Conservation (phyloP, 2,113 vertebrate species). For the Shinisaurus crocodilurus region DNA sequence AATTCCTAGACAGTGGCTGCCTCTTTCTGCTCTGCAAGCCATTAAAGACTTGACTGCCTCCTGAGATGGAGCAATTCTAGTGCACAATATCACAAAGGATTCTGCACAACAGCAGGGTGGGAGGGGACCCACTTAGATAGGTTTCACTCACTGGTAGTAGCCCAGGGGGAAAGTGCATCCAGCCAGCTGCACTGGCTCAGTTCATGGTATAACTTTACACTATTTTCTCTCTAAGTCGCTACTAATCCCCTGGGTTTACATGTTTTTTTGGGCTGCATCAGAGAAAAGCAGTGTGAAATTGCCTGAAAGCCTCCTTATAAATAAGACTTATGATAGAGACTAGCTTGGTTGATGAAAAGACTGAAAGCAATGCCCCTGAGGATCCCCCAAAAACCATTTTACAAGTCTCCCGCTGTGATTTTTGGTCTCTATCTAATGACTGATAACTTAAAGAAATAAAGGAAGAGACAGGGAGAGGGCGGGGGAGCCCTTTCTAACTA, state of each 20-base stretch:
- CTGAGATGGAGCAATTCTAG: conserved; percentile 66
- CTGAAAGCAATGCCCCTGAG: conserved; percentile 69
- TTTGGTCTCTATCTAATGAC: conserved; percentile 66
- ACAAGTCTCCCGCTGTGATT: conserved; percentile 63
- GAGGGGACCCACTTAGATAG: conserved; percentile 69
- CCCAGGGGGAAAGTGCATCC: conserved; percentile 72
- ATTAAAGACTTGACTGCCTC: conserved; percentile 58
- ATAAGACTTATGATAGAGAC: conserved; percentile 78
- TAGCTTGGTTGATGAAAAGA: conserved; percentile 76
- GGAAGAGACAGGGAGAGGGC: neutral
- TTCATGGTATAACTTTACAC: conserved; percentile 80
- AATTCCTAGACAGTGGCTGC: conserved; percentile 63
- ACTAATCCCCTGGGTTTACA: conserved; percentile 83
- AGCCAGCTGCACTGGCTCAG: conserved; percentile 70
- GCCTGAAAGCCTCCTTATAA: conserved; percentile 82
- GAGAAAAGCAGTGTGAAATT: conserved; percentile 83
- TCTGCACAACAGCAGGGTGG: conserved; percentile 28
- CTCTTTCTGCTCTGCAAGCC: conserved; percentile 61
- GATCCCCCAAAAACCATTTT: conserved; percentile 63
- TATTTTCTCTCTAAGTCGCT: conserved; percentile 78
- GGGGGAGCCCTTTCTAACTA: conserved; percentile 37
- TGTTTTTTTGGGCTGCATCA: conserved; percentile 76
- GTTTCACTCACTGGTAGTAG: conserved; percentile 74
- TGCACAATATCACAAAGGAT: conserved; percentile 56
- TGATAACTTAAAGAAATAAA: conserved; percentile 45